These are phyloP conservation scores for Notothenia rossii DNA, from an alignment of 2,113 vertebrate genomes.

Conservation along the genomic window DNA sequence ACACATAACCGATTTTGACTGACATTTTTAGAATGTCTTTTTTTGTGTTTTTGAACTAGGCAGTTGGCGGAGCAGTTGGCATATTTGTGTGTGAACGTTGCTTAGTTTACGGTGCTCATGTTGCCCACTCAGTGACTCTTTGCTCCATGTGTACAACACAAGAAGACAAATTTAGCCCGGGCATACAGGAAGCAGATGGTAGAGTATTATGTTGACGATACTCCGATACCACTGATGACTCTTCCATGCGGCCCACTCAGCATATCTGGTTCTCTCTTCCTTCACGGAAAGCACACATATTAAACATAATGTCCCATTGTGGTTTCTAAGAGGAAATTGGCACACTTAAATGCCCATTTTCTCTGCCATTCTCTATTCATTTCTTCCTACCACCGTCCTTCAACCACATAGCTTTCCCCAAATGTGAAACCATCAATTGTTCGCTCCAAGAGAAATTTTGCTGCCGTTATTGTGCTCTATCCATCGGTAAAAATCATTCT, in stretches of 20 bases:
- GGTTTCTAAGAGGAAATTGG: conserved; percentile 41
- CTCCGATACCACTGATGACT: conserved; percentile 74
- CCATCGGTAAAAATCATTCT: conserved; percentile 6
- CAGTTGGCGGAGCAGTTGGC: conserved; percentile 68
- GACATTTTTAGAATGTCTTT: conserved; percentile 56
- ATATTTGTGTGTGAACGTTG: conserved; percentile 47
- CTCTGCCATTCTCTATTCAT: conserved; percentile 26
- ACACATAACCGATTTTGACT: conserved; percentile 26
- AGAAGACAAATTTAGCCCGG: conserved; percentile 68
- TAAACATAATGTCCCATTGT: conserved; percentile 62
- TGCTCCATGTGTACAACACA: conserved; percentile 62
- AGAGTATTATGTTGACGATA: conserved; percentile 71
- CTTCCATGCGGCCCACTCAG: conserved; percentile 68
- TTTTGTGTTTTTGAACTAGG: conserved; percentile 46
- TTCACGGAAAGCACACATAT: conserved; percentile 61
- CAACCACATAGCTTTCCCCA: conserved; percentile 8
- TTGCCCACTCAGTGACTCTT: conserved; percentile 70
- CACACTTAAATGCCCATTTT: conserved; percentile 37
- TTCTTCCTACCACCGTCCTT: neutral
- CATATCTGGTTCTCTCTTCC: conserved; percentile 68
- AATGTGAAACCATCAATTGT: conserved; percentile 7
- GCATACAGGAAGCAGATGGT: conserved; percentile 76
- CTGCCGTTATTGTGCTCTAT: neutral
- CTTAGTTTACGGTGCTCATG: conserved; percentile 30
- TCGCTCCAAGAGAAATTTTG: neutral